Evolutionary conservation across 2,113 vertebrate genomes (phyloP).

Genomic region (Cyprinodon tularosa): DNA sequence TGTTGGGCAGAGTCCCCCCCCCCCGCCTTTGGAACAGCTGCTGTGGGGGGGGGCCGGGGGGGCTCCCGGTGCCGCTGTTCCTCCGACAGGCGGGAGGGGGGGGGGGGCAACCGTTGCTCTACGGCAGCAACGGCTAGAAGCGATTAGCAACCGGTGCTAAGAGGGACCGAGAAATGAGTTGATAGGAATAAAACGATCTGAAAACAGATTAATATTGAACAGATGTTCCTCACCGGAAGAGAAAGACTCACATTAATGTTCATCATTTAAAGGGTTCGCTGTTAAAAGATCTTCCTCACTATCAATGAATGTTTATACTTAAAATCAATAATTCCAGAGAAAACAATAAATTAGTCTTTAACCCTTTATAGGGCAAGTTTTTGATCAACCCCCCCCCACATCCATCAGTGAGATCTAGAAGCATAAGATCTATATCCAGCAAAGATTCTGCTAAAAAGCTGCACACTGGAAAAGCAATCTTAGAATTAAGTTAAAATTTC

Average conservation of each 20-base stretch:
- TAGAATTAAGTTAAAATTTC: too few species aligned
- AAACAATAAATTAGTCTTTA: too few species aligned
- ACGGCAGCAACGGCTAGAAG: background rate
- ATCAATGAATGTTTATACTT: background rate
- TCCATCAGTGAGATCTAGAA: too few species aligned
- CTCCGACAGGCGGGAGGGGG: too few species aligned
- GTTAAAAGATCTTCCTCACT: background rate
- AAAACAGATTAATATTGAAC: background rate
- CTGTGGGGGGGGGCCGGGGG: background rate
- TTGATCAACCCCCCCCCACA: too few species aligned
- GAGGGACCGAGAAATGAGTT: background rate
- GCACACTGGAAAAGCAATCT: too few species aligned
- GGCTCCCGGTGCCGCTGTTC: slow-evolving; percentile 55
- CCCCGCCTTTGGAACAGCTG: background rate
- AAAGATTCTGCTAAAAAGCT: too few species aligned
- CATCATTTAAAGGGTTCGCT: background rate
- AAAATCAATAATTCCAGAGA: too few species aligned
- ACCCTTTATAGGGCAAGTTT: too few species aligned
- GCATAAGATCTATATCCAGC: too few species aligned
- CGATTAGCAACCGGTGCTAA: slow-evolving; percentile 15
- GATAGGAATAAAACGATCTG: slow-evolving; percentile 39
- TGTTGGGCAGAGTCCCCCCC: rapidly evolving
- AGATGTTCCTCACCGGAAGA: background rate
- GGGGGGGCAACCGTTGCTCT: slow-evolving; percentile 59
- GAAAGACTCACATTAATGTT: background rate